Conservation (phyloP, 2,797 vertebrate genomes). For the Passerculus sandwichensis region DNA sequence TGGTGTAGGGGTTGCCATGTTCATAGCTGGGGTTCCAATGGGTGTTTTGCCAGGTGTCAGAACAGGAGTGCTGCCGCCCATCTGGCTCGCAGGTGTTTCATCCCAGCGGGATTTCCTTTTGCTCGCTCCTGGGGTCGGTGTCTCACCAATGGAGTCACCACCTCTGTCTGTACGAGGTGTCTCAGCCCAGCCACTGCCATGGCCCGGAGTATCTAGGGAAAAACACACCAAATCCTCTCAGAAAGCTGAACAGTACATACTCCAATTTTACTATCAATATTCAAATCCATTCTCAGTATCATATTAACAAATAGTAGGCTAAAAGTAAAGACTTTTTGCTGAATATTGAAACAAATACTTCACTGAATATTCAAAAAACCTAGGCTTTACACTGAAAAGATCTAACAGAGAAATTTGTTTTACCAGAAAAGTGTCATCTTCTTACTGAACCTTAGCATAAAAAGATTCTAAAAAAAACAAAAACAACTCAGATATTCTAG, state of each 20-base stretch:
- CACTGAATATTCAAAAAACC: background rate
- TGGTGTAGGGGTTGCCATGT: conserved; percentile 98
- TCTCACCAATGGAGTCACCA: conserved; percentile 96
- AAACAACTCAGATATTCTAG: background rate
- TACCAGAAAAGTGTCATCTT: background rate
- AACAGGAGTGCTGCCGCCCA: conserved; percentile 97
- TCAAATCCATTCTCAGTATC: background rate
- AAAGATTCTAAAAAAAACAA: background rate
- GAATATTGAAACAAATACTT: background rate
- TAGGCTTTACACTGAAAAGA: background rate
- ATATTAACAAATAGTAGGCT: background rate
- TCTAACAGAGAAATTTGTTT: background rate
- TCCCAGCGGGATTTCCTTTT: conserved; percentile 99
- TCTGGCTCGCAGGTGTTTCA: conserved; percentile 97
- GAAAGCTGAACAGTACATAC: background rate
- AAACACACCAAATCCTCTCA: background rate
- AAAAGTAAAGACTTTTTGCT: background rate
- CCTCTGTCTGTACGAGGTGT: conserved; percentile 96
- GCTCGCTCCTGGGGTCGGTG: conserved; percentile 95
- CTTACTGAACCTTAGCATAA: background rate
- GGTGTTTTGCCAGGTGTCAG: conserved; percentile 97
- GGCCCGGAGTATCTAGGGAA: conserved; percentile 91
- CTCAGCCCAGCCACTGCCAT: conserved; percentile 97
- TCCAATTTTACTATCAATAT: background rate
- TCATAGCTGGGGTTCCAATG: conserved; percentile 97